Percentiles rank a stretch among this genome's conserved stretches.
phyloP scores from a whole-genome alignment of 2,888 invertebrate genomes.

The Parascotia fuliginaria region DNA sequence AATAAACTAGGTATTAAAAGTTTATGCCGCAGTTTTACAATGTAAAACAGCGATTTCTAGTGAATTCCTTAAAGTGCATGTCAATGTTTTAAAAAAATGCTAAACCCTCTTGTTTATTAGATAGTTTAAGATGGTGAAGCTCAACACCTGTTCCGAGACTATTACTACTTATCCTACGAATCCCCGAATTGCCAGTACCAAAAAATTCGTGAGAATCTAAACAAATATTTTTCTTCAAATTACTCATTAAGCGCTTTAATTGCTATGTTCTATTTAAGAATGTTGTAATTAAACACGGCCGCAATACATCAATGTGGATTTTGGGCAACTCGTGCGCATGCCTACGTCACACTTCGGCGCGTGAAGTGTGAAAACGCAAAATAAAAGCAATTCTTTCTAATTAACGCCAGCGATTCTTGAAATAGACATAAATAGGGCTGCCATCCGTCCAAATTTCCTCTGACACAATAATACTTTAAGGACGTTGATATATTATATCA shows the following conservation, averaged over 20 bases:
- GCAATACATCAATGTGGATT: constrained; percentile 69
- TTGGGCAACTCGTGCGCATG: constrained; percentile 58
- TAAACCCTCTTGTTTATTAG: constrained; percentile 14
- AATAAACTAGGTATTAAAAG: neutral
- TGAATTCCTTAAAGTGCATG: neutral
- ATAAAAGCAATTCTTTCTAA: constrained; percentile 86
- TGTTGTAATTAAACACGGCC: constrained; percentile 57
- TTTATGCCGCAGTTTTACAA: neutral
- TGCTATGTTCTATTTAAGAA: constrained; percentile 56
- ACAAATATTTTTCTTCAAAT: constrained; percentile 40
- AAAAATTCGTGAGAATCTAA: constrained; percentile 30
- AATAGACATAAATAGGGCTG: constrained; percentile 59
- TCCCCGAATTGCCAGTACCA: constrained; percentile 19
- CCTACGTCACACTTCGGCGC: constrained; percentile 69
- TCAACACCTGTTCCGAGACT: constrained; percentile 32
- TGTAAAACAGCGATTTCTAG: neutral
- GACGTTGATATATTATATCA: neutral
- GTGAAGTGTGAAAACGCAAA: constrained; percentile 80
- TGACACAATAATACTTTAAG: neutral
- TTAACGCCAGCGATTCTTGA: constrained; percentile 72
- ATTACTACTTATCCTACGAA: constrained; percentile 24
- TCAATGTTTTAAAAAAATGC: neutral
- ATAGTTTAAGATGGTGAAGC: constrained; percentile 2
- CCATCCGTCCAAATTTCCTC: constrained; percentile 3
- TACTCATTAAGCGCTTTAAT: constrained; percentile 51